Percentiles rank a stretch among this genome's conserved stretches.
These are phyloP conservation scores for Ammodramus savannarum DNA, from an alignment of 2,113 vertebrate species.

Conservation along the genomic window DNA sequence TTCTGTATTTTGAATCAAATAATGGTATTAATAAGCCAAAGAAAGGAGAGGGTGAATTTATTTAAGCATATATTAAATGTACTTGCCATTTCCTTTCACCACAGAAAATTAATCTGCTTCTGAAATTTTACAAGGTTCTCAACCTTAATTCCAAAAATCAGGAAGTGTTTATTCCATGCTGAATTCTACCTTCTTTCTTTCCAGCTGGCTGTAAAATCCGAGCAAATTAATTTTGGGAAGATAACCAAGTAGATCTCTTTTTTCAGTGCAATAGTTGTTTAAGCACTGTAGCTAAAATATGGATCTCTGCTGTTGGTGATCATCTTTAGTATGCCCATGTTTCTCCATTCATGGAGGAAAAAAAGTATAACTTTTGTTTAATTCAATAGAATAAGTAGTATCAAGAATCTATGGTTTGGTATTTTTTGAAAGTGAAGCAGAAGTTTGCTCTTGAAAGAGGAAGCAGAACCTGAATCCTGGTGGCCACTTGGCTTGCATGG, in stretches of 20 bases:
- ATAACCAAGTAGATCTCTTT: background rate
- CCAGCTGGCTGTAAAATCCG: background rate
- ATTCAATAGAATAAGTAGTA: background rate
- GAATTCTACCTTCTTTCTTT: background rate
- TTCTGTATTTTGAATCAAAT: background rate
- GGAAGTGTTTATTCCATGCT: background rate
- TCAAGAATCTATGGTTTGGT: background rate
- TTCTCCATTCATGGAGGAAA: background rate
- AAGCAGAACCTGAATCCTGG: background rate
- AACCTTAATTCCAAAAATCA: background rate
- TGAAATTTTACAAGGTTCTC: background rate
- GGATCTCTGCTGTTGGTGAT: background rate
- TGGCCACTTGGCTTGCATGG: background rate
- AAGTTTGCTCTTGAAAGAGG: background rate
- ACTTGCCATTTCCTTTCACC: background rate
- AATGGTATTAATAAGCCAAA: background rate
- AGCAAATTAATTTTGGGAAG: background rate
- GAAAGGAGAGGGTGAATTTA: background rate
- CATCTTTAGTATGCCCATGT: background rate
- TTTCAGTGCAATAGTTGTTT: background rate
- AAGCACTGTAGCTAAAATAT: background rate
- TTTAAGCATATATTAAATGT: background rate
- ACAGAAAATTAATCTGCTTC: background rate
- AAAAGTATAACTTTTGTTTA: rapidly evolving
- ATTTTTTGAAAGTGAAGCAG: background rate